Evolutionary conservation across 2,113 vertebrate species (phyloP), one percentile per base, ranked within the genome.

Genomic region (Channa argus): DNA sequence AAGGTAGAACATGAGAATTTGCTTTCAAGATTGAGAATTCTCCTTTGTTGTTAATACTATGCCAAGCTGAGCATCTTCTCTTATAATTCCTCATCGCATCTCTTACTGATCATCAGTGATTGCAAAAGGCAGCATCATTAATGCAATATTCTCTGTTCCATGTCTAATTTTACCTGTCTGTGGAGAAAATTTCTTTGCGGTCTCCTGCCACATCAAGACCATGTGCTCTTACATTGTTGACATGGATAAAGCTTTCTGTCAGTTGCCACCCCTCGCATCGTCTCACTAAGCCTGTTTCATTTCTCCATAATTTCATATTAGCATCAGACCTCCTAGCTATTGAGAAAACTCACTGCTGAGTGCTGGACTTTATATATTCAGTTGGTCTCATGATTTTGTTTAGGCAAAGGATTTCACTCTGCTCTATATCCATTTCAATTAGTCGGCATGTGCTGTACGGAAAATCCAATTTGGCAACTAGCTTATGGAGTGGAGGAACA

Each of bases 401-500:
- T 66, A 51, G 52, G 51, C 66, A 72, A 66, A 74, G 11, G 36
- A 15, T 43, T 37, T 37, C 45, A 50, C 15, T 3, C 51, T 43
- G 11, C 12, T 14, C 34, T 10, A 41, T 66, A 63, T 53, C 59
- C 24, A 76, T 89, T 77, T 74, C 50, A 79, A 85, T 85, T 70
- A 61, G 49, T 38, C 68, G 56, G 24, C 62, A 39, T 46, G 24
- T 38, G 56, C 13, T 46, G 24, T 38, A 61, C 13, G 56, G 44
- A 69, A 77, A 74, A 84, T 84, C 76, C 70, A 78, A 74, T 85
- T 75, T 77, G 64, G 49, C 77, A 69, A 36, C 37, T 63, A 60
- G 15, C 49, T 61, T 71, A 11, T 56, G 34, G 69, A 67, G 70
- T 6, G 34, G 64, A 45, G 9, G 47, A 72, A 76, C 77, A 83